phyloP scores from a whole-genome alignment of 2,797 vertebrate species.

The Helarctos malayanus region DNA sequence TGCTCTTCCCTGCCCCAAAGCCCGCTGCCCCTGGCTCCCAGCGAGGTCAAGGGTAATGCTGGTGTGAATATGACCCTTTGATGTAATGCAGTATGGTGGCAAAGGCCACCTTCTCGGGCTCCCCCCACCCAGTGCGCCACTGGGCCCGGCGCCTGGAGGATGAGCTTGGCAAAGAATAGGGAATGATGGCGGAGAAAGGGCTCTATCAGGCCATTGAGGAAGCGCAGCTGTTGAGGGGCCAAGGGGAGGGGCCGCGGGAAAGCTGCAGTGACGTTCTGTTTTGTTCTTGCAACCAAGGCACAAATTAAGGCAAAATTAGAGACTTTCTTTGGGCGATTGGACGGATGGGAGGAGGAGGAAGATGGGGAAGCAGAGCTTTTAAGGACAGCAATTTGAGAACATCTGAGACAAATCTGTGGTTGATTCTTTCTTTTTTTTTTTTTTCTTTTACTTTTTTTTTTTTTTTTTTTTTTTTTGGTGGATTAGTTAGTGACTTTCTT shows the following conservation, averaged over 20 bases:
- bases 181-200: slow-evolving; percentile 61
- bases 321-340: slow-evolving; percentile 81
- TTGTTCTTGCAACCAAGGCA: slow-evolving; percentile 84
- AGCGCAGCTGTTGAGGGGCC: slow-evolving; percentile 73
- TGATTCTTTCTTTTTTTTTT: slow-evolving; percentile 52
- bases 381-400: slow-evolving; percentile 86
- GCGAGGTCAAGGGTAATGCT: neutral
- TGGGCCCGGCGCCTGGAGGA: neutral
- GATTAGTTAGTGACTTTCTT: slow-evolving; percentile 82
- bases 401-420: slow-evolving; percentile 83
- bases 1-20: neutral
- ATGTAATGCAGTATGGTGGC: neutral
- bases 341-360: slow-evolving; percentile 75
- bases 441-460: neutral
- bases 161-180: slow-evolving; percentile 47
- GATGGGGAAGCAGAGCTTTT: slow-evolving; percentile 77
- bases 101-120: neutral
- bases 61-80: neutral
- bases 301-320: slow-evolving; percentile 85
- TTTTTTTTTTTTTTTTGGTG: neutral
- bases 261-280: slow-evolving; percentile 78
- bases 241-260: neutral
- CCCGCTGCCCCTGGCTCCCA: neutral
- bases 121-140: neutral
- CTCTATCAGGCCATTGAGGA: slow-evolving; percentile 75